A percentile compares a stretch with the other conserved stretches of the same genome.
Conservation (phyloP, 2,888 invertebrate genomes). For the Rotaria socialis region DNA sequence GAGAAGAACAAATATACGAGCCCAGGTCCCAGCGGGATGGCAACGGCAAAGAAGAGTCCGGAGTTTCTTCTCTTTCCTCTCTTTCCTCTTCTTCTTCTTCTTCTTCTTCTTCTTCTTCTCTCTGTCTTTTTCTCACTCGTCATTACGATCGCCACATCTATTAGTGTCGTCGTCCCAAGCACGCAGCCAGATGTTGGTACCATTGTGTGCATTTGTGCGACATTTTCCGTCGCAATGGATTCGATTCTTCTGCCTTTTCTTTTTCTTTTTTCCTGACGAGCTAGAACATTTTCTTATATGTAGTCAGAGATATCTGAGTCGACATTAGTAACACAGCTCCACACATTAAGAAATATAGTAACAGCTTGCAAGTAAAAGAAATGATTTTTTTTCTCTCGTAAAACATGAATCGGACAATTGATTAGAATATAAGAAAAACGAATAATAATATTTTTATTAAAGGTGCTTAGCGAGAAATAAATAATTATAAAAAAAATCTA, state of each 20-base stretch:
- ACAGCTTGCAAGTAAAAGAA: neutral
- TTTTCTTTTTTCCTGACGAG: neutral
- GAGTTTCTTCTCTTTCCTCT: neutral
- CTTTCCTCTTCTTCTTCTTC: neutral
- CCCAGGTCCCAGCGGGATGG: neutral
- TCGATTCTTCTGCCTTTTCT: neutral
- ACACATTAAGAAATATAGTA: neutral
- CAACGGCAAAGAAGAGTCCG: neutral
- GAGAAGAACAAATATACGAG: constrained; percentile 16
- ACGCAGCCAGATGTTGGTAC: neutral
- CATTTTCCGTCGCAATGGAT: constrained; percentile 26
- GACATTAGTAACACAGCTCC: neutral
- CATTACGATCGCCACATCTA: constrained; percentile 15
- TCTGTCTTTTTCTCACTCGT: constrained; percentile 11
- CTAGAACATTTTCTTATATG: neutral
- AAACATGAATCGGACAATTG: neutral
- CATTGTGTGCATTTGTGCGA: neutral
- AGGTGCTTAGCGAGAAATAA: neutral
- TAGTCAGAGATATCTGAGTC: neutral
- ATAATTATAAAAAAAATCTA: neutral
- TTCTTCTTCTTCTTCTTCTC: neutral
- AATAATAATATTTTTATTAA: no score
- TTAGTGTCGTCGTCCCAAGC: constrained; percentile 5
- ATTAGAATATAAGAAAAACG: neutral
- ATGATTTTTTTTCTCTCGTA: no score